Evolutionary conservation across 2,797 vertebrate species (phyloP).

Genomic region (Eidolon dupreanum): DNA sequence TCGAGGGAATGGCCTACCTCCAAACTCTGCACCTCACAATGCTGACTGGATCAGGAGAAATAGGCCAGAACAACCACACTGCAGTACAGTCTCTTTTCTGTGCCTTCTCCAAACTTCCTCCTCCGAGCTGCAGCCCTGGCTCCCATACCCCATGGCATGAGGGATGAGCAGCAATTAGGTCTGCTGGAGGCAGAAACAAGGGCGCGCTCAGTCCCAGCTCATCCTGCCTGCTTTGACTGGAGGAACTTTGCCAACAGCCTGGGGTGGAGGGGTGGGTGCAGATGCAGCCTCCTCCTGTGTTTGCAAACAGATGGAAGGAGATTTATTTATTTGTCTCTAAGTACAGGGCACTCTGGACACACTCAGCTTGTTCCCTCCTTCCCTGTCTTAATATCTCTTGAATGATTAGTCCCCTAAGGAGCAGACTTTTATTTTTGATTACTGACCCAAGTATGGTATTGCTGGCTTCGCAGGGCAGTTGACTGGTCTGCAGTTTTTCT

Average conservation of each 20-base stretch:
- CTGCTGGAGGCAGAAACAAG: slow-evolving; percentile 6
- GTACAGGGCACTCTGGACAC: background rate
- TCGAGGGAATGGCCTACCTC: slow-evolving; percentile 35
- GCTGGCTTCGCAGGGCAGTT: background rate
- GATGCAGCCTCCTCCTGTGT: background rate
- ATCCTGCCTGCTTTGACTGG: background rate
- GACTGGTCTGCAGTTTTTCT: background rate
- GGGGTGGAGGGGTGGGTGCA: background rate
- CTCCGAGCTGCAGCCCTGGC: background rate
- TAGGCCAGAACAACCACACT: slow-evolving; percentile 58
- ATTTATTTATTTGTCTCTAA: background rate
- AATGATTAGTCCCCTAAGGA: background rate
- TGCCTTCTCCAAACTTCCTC: background rate
- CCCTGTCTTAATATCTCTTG: background rate
- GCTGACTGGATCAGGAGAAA: slow-evolving; percentile 67
- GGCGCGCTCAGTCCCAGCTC: background rate
- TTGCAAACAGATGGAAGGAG: background rate
- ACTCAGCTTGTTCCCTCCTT: background rate
- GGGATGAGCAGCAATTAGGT: slow-evolving; percentile 29
- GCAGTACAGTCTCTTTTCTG: slow-evolving; percentile 46
- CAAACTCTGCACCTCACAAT: background rate
- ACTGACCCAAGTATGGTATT: rapidly evolving
- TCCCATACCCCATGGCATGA: background rate
- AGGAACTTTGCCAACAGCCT: background rate
- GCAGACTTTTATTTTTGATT: background rate